Evolutionary conservation across 2,888 invertebrate species (phyloP).

Genomic region (Psylliodes chrysocephalus): DNA sequence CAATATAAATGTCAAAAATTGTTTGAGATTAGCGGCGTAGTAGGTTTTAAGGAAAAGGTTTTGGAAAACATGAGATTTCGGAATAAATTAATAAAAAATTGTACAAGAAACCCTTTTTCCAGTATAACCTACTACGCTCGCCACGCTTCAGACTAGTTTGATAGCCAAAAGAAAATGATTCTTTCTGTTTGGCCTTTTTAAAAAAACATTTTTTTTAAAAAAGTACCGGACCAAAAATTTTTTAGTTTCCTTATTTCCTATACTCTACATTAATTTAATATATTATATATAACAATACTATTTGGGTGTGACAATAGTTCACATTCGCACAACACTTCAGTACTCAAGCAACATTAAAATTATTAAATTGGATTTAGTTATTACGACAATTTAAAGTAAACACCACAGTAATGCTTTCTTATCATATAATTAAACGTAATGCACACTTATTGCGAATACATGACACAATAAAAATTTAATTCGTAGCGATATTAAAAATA

Average conservation of each 20-base stretch:
- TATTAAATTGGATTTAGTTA: conserved; percentile 9
- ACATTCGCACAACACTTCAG: conserved; percentile 1
- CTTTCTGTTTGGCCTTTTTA: conserved; percentile 29
- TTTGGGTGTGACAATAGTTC: conserved; percentile 51
- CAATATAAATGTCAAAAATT: conserved; percentile 40
- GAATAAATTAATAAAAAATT: conserved; percentile 40
- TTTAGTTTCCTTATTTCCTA: conserved; percentile 56
- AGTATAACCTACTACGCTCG: conserved; percentile 33
- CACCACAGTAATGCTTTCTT: not conserved
- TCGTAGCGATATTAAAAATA: not conserved
- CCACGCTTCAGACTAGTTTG: conserved; percentile 38
- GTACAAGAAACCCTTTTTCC: conserved; percentile 32
- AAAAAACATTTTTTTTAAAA: conserved; percentile 41
- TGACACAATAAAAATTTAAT: not conserved
- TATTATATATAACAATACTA: conserved; percentile 71
- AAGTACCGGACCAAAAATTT: conserved; percentile 43
- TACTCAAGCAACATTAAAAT: conserved; percentile 7
- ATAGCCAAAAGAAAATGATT: conserved; percentile 34
- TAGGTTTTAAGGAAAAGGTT: conserved; percentile 33
- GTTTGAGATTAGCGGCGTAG: conserved; percentile 31
- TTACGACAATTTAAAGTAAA: conserved; percentile 7
- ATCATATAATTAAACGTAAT: not conserved
- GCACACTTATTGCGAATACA: conserved; percentile 2
- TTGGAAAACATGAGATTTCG: conserved; percentile 38
- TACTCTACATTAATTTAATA: conserved; percentile 64